Evolutionary conservation across 2,113 vertebrate genomes (phyloP), one percentile per base, ranked within the genome.

Genomic region (Scomber colias): DNA sequence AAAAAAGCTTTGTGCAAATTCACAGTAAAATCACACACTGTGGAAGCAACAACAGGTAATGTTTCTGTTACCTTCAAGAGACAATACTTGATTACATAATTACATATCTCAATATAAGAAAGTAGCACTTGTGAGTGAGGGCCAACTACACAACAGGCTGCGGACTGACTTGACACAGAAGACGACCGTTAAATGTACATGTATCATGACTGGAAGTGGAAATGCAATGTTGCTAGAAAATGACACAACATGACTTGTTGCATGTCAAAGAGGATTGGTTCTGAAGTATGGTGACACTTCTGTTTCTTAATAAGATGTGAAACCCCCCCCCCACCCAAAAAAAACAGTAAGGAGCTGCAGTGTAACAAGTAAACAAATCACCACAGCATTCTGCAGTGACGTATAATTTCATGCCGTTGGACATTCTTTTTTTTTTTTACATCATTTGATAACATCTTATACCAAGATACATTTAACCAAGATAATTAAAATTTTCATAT

Each of bases 401-500:
- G 40, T 19, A 7, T 40, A 9, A 2, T 40, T 40, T 40, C 35
- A 40, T 40, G 35, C 35, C 8, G 35, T 11, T 60, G 57, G 30
- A 24, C 19, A 50, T 65, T 48, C 60, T 19, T 27, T 27, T 27
- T 27, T 27, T 27, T 27, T 27, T 55, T 6, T 31, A 17, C 35
- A 24, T 61, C 16, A 11, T 61, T 12, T 53, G 13, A 62, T 27
- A 21, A 49, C 27, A 19, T 2, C 9, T 4, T 3, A 14, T 31
- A 63, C 49, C 40, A 30, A 68, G 31, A 57, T 53, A 62, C 31
- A 31, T 67, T 31, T 61, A 13, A 69, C 51, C 11, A 8, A 19
- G 49, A 78, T 46, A 27, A 79, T 14, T 40, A 4, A 40, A 5
- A 83, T 83, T 85, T 85, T 11, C 77, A 86, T 78, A 76, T 11